Evolutionary conservation across 2,113 vertebrate genomes (phyloP), one percentile per base, ranked within the genome.

Genomic region (Peromyscus polionotus): DNA sequence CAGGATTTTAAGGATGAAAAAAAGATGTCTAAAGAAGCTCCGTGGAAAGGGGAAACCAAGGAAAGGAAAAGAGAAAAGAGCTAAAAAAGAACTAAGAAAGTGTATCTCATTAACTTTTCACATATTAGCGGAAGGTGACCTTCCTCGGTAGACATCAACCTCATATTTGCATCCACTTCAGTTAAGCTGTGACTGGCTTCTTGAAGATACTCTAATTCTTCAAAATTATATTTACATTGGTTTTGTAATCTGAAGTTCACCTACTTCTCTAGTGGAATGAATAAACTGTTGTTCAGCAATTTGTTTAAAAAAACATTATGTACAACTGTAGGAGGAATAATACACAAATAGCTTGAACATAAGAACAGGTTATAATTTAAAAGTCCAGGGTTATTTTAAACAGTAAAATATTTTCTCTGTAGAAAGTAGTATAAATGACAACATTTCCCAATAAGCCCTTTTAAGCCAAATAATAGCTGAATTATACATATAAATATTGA

Each of bases 1-100:
- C 99, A 99, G 93, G 99, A 99, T 98, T 99, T 99, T 92, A 99
- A 98, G 96, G 99, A 99, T 3, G 99, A 99, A 97, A 99, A 99
- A 99, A 95, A 80, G n/a, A 31, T 99, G 99, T 26, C 59, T 99
- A 93, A 99, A 98, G 98, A 99, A 99, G 86, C 99, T 99, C 11
- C 99, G 99, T 97, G 99, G 99, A 48, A 99, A 99, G 98, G 99
- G 99, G 83, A 99, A 98, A 59, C 99, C 99, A 1, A 99, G 98
- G 96, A 99, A 99, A 96, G 99, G 99, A 65, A 99, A 99, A 97
- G 99, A 99, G 51, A 99, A 99, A 96, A 99, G 99, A 98, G 99
- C 99, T 5, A 9, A 2, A 99, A 99, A 99, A 98, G 98, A 99
- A 70, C 94, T 85, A 54, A 45, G 68, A 54, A 90, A 77, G 5